Conservation (phyloP, 2,888 invertebrate genomes). For the Alsophila aescularia region DNA sequence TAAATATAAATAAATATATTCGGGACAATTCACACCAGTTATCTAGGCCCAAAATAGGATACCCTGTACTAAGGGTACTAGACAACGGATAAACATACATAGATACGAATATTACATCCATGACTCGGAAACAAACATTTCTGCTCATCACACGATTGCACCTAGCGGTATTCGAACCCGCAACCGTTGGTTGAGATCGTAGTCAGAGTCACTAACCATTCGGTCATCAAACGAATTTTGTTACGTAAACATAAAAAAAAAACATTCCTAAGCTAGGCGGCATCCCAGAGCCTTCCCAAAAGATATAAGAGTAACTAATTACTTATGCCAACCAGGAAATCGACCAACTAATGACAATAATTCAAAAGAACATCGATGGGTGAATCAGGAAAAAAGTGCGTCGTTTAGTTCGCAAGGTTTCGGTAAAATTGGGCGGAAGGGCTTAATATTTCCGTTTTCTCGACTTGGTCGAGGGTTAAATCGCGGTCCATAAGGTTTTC, state of each 20-base stretch:
- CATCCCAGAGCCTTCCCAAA: neutral
- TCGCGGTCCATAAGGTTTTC: neutral
- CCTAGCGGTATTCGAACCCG: too few relatives aligned
- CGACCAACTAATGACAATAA: conserved; percentile 14
- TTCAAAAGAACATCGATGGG: conserved; percentile 4
- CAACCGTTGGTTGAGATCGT: too few relatives aligned
- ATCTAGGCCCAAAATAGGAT: too few relatives aligned
- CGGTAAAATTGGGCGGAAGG: conserved; percentile 3
- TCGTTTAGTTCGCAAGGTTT: conserved; percentile 2
- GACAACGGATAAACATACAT: too few relatives aligned
- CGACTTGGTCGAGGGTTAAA: neutral
- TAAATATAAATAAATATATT: too few relatives aligned
- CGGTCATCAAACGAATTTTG: neutral
- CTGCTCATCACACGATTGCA: too few relatives aligned
- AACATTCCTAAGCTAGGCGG: neutral
- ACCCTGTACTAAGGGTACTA: too few relatives aligned
- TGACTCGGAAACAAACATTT: too few relatives aligned
- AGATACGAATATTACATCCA: too few relatives aligned
- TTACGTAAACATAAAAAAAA: neutral
- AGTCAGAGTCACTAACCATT: too few relatives aligned
- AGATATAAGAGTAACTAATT: neutral
- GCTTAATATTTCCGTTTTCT: neutral
- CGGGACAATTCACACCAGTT: too few relatives aligned
- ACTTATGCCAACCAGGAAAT: conserved; percentile 2
- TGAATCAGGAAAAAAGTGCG: conserved; percentile 5